Base-by-base conservation (phyloP, 2,888 invertebrate genomes). In the Resseliella maxima region DNA sequence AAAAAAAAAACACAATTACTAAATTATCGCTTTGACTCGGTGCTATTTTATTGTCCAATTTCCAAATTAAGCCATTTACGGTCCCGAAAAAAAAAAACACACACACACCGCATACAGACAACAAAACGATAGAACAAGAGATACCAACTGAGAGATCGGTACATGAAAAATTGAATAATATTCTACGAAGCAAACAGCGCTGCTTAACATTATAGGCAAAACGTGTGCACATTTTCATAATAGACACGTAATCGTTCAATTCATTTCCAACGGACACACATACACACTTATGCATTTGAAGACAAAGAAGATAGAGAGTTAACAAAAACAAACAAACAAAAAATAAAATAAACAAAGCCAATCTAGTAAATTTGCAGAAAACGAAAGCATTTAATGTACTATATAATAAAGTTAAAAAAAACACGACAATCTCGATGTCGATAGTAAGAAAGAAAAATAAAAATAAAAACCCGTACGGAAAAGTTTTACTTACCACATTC, bases 21-120 rank as follows among this genome's bases (percentile, higher is more conserved):
- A 59, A 59, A 59, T 59, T 59, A 72, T 72, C 72, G 72, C 72
- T 31, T 31, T 0, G 31, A 27, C 31, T 31, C 31, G 72, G 31
- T 72, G 72, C 59, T 72, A 72, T 72, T 72, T 72, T 31, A 72
- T n/a, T 72, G 72, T 72, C 72, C 72, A 72, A 72, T 72, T 72
- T 72, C 72, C 72, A 72, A 31, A 72, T 72, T 72, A 31, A 72
- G 72, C 72, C 35, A 72, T 72, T 72, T 72, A 72, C 72, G 31
- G 72, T 12, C 12, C 27, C 10, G 35, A 72, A 72, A 6, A 59
- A 59, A 59, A 50, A 50, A 50, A 10, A 18, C 59, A 12, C 10
- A n/a, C 10, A 59, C 2, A 59, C 27, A 59, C 24, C 2, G n/a
- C 24, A 59, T n/a, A 27, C 50, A 21, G 50, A 12, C 2, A 50